A percentile compares a stretch with the other conserved stretches of the same genome.
These are phyloP conservation scores for Drosophila rubida DNA, from an alignment of 2,888 invertebrate genomes.

Conservation along the genomic window DNA sequence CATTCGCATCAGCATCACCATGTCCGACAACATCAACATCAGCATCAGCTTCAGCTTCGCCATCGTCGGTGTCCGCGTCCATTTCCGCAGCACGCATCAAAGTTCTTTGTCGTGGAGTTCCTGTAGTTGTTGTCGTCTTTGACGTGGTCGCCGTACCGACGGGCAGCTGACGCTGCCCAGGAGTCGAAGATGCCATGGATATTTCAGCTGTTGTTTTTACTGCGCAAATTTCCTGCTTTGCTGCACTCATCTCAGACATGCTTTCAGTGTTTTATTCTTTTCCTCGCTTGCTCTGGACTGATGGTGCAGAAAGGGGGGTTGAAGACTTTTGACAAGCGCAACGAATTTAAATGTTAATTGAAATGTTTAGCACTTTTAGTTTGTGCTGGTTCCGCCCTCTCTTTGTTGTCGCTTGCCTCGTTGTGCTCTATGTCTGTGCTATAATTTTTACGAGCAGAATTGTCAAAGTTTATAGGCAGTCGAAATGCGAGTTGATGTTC, in stretches of 20 bases:
- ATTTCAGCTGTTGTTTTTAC: slow-evolving; percentile 48
- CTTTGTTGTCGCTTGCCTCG: background rate
- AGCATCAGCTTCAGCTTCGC: slow-evolving; percentile 34
- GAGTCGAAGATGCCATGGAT: slow-evolving; percentile 8
- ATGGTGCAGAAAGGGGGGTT: background rate
- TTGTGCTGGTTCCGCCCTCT: slow-evolving; percentile 9
- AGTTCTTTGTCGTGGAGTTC: slow-evolving; percentile 65
- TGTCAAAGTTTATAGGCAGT: slow-evolving; percentile 23
- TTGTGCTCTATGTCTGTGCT: background rate
- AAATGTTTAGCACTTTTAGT: slow-evolving; percentile 38
- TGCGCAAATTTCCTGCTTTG: slow-evolving; percentile 26
- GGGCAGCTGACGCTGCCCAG: background rate
- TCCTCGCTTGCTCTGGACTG: background rate
- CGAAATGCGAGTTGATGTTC: background rate
- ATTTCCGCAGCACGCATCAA: slow-evolving; percentile 69
- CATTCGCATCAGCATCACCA: slow-evolving; percentile 35
- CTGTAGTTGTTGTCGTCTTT: slow-evolving; percentile 38
- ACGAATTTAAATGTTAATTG: slow-evolving; percentile 55
- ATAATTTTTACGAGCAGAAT: background rate
- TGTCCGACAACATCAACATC: slow-evolving; percentile 37
- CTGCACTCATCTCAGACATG: slow-evolving; percentile 65
- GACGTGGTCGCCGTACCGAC: slow-evolving; percentile 10
- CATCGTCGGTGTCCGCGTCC: slow-evolving; percentile 72
- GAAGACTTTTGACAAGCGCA: slow-evolving; percentile 45
- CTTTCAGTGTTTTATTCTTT: background rate